phyloP scores from a whole-genome alignment of 2,113 vertebrate species.

The Octodon degus region DNA sequence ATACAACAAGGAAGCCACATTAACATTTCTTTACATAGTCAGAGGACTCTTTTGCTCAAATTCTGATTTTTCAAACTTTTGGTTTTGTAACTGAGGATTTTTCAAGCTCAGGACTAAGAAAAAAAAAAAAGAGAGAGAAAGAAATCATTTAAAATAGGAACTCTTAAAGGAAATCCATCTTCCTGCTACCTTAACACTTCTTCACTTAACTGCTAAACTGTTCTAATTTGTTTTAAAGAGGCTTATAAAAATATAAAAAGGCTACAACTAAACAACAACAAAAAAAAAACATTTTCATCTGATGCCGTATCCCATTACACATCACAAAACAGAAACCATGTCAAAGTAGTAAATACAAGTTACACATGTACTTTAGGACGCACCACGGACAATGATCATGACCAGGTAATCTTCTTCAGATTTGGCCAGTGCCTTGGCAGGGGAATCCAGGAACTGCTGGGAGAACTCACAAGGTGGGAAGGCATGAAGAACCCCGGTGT shows the following conservation, averaged over 20 bases:
- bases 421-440: slow-evolving; percentile 98
- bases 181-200: slow-evolving; percentile 74
- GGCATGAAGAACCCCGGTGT: slow-evolving; percentile 98
- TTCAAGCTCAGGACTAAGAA: slow-evolving; percentile 77
- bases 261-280: slow-evolving; percentile 85
- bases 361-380: slow-evolving; percentile 92
- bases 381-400: slow-evolving; percentile 99
- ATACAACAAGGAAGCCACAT: slow-evolving; percentile 36
- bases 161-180: slow-evolving; percentile 82
- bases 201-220: slow-evolving; percentile 81
- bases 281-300: slow-evolving; percentile 87
- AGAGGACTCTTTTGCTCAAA: slow-evolving; percentile 64
- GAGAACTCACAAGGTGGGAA: slow-evolving; percentile 99
- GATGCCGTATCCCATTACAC: slow-evolving; percentile 94
- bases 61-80: slow-evolving; percentile 72
- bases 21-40: slow-evolving; percentile 68
- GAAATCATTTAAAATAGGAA: slow-evolving; percentile 74
- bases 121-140: slow-evolving; percentile 71
- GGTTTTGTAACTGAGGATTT: slow-evolving; percentile 77
- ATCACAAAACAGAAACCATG: slow-evolving; percentile 91
- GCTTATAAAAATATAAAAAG: slow-evolving; percentile 84
- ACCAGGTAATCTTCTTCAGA: slow-evolving; percentile 99
- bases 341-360: slow-evolving; percentile 89
- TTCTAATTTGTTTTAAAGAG: slow-evolving; percentile 80
- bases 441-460: slow-evolving; percentile 99